Evolutionary conservation across 2,797 vertebrate genomes (phyloP).

Genomic region (Hephaestus fuliginosus): DNA sequence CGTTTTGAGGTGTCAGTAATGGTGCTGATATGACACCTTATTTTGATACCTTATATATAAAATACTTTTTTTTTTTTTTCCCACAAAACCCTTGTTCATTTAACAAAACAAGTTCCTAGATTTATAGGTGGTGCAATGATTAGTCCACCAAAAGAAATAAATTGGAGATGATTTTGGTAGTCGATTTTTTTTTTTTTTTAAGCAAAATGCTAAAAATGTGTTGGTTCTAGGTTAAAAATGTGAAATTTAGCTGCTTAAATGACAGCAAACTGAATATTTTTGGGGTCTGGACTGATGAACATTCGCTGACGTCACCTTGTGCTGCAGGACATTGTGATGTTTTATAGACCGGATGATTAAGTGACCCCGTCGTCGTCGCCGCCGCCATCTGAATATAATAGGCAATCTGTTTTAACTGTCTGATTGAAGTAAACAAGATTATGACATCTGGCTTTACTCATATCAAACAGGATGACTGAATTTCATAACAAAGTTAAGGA

Average conservation of each 20-base stretch:
- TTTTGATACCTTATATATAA: not conserved
- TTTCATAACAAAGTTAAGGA: not conserved
- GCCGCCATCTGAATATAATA: not conserved
- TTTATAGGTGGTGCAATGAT: not conserved
- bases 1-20: not conserved
- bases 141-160: not conserved
- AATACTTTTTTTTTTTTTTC: too few species aligned
- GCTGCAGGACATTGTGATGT: not conserved
- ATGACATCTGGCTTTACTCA: not conserved
- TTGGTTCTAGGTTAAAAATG: not conserved
- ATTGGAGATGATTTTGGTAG: not conserved
- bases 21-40: too few species aligned
- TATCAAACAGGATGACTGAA: not conserved
- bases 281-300: not conserved
- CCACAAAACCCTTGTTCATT: not conserved
- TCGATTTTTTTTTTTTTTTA: not conserved
- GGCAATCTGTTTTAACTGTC: too few species aligned
- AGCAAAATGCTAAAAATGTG: not conserved
- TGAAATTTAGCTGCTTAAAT: not conserved
- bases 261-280: not conserved
- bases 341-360: not conserved
- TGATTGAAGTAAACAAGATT: not conserved
- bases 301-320: not conserved
- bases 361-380: too few species aligned
- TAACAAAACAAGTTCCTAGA: not conserved